phyloP scores from a whole-genome alignment of 2,888 invertebrate species.

The Acanthosepion esculentum region DNA sequence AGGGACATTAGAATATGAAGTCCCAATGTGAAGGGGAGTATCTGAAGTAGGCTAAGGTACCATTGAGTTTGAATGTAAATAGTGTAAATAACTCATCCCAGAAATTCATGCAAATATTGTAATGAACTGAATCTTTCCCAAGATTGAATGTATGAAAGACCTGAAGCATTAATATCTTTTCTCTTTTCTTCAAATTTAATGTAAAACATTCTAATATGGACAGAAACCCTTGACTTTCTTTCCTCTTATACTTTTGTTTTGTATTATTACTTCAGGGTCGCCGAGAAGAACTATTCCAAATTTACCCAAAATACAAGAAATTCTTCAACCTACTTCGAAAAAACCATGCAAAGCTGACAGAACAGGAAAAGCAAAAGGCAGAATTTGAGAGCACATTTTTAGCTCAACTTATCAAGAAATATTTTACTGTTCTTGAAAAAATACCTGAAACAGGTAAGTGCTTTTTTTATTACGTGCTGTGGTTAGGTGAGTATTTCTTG shows the following conservation, averaged over 20 bases:
- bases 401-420: slow-evolving; percentile 89
- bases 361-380: slow-evolving; percentile 70
- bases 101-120: too few relatives aligned
- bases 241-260: too few relatives aligned
- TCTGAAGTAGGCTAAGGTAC: too few relatives aligned
- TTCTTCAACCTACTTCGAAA: slow-evolving; percentile 93
- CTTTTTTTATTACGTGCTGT: not conserved
- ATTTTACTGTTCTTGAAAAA: slow-evolving; percentile 86
- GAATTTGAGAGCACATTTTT: slow-evolving; percentile 92
- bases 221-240: too few relatives aligned
- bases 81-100: too few relatives aligned
- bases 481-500: not conserved
- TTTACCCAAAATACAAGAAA: slow-evolving; percentile 91
- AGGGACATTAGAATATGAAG: too few relatives aligned
- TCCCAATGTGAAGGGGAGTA: too few relatives aligned
- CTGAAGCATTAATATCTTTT: too few relatives aligned
- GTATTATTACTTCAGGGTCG: slow-evolving; percentile 78
- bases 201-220: too few relatives aligned
- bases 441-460: slow-evolving; percentile 76
- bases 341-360: slow-evolving; percentile 79
- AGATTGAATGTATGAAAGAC: too few relatives aligned
- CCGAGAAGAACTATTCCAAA: slow-evolving; percentile 88
- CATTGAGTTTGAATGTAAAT: too few relatives aligned
- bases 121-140: slow-evolving; percentile 50
- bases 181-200: too few relatives aligned